These are phyloP conservation scores for Watsonalla binaria DNA, from an alignment of 2,888 invertebrate species.

Conservation along the genomic window DNA sequence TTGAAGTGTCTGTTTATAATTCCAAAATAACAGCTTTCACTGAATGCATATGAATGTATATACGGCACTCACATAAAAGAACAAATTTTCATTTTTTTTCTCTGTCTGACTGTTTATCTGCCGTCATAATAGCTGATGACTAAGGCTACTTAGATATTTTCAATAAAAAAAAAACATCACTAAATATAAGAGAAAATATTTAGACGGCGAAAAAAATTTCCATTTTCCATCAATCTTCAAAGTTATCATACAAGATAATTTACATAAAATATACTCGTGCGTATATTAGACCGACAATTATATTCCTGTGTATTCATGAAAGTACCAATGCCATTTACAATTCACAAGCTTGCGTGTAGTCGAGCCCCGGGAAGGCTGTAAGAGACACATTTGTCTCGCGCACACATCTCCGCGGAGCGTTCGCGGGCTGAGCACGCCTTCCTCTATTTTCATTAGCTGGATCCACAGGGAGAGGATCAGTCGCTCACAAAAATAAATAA, in stretches of 20 bases:
- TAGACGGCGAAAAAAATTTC: too few relatives aligned
- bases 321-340: constrained; percentile 3
- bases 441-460: constrained; percentile 71
- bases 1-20: too few relatives aligned
- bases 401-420: constrained; percentile 22
- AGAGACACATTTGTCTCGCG: constrained; percentile 28
- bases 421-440: constrained; percentile 40
- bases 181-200: too few relatives aligned
- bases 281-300: neutral
- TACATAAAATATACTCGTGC: constrained; percentile 5
- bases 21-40: too few relatives aligned
- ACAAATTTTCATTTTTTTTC: too few relatives aligned
- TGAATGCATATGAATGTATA: too few relatives aligned
- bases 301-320: neutral
- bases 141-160: too few relatives aligned
- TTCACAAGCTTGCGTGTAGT: neutral
- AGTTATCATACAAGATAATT: constrained; percentile 10
- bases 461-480: constrained; percentile 70
- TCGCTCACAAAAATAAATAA: constrained; percentile 76
- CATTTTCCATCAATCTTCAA: neutral
- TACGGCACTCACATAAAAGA: too few relatives aligned
- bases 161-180: too few relatives aligned
- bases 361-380: constrained; percentile 4
- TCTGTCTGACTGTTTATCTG: too few relatives aligned
- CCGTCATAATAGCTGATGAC: too few relatives aligned